Evolutionary conservation across 2,113 vertebrate genomes (phyloP).

Genomic region (Dendrocopos noguchii): DNA sequence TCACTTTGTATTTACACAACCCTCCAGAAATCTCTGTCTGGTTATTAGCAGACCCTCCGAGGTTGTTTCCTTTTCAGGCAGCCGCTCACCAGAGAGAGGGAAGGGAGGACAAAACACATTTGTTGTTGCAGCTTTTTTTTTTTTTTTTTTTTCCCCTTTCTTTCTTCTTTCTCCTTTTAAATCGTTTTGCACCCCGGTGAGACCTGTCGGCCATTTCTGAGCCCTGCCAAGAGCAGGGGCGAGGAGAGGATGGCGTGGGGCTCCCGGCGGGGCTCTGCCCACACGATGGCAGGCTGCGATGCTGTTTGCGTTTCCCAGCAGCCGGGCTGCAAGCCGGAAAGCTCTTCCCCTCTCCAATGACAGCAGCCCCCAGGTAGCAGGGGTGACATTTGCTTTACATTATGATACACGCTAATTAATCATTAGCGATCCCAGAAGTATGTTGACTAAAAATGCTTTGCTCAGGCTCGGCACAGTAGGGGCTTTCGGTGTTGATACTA

Average conservation of each 20-base stretch:
- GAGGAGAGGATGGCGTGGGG: no score
- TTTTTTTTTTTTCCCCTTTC: not conserved
- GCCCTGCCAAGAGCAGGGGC: not conserved
- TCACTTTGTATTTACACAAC: not conserved
- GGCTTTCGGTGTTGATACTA: slow-evolving; percentile 86
- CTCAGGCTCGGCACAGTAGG: slow-evolving; percentile 87
- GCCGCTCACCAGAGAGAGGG: not conserved
- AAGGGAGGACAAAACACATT: not conserved
- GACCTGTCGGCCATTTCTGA: not conserved
- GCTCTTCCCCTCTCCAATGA: slow-evolving; percentile 78
- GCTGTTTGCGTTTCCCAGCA: slow-evolving; percentile 64
- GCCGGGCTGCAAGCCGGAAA: slow-evolving; percentile 69
- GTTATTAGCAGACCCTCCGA: not conserved
- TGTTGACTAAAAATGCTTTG: slow-evolving; percentile 90
- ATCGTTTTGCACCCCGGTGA: not conserved
- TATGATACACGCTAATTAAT: slow-evolving; percentile 99
- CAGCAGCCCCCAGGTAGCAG: slow-evolving; percentile 91
- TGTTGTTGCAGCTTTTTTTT: not conserved
- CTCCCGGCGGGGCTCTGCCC: not conserved
- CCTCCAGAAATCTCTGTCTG: not conserved
- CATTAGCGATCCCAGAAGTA: slow-evolving; percentile 97
- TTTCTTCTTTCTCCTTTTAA: not conserved
- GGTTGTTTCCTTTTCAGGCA: not conserved
- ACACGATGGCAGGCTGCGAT: slow-evolving; percentile 81
- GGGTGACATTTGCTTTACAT: slow-evolving; percentile 98